A percentile compares a stretch with the other conserved stretches of the same genome.
Evolutionary conservation across 2,888 invertebrate species (phyloP).

Genomic region (Heliconius ethilla): DNA sequence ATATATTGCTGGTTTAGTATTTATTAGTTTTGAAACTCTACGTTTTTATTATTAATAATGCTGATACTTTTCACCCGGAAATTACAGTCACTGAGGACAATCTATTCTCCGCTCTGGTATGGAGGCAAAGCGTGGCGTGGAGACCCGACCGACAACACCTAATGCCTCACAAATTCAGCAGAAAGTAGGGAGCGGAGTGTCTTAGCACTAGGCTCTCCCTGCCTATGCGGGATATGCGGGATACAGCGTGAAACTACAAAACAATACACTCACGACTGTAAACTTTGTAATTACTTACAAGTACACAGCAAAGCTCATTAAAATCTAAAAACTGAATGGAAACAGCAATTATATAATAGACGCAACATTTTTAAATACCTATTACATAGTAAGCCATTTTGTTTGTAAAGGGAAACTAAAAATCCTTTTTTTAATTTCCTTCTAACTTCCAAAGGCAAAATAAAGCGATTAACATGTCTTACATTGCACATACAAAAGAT

Average conservation of each 20-base stretch:
- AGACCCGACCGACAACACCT: no score
- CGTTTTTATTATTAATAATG: background rate
- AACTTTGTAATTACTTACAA: background rate
- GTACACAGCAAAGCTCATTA: constrained; percentile 8
- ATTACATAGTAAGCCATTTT: constrained; percentile 39
- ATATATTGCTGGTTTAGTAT: background rate
- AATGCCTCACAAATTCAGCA: no score
- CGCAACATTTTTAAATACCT: constrained; percentile 28
- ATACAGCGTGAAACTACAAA: no score
- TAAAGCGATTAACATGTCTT: constrained; percentile 50
- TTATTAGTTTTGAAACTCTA: background rate
- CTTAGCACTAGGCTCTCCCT: no score
- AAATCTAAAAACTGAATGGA: background rate
- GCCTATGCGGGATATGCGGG: no score
- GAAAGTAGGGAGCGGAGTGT: no score
- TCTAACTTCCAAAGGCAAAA: constrained; percentile 39
- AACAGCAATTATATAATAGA: constrained; percentile 16
- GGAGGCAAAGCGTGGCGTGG: no score
- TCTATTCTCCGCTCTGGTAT: no score
- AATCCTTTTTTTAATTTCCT: constrained; percentile 30
- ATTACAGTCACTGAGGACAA: no score
- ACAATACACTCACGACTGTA: background rate
- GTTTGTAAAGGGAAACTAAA: constrained; percentile 36
- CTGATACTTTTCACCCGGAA: background rate
- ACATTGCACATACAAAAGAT: constrained; percentile 46